Conservation (phyloP, 2,797 vertebrate species). For the Tenualosa thibaudeaui region DNA sequence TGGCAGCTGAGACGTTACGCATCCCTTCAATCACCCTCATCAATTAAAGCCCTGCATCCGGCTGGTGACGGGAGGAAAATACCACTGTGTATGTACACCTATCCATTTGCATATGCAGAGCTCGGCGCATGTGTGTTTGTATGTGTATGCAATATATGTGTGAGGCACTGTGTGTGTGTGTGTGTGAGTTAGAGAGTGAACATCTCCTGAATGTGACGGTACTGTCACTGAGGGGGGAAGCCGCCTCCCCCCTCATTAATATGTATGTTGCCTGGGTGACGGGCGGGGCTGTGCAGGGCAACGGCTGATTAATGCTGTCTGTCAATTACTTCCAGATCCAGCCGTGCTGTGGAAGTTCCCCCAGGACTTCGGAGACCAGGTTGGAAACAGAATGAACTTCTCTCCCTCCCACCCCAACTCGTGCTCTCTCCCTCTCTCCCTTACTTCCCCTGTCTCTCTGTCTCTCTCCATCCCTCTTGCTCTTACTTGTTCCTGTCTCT, state of each 20-base stretch:
- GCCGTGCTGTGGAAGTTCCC: slow-evolving; percentile 99
- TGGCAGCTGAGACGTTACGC: not conserved
- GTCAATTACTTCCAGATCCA: slow-evolving; percentile 99
- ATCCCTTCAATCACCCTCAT: slow-evolving; percentile 20
- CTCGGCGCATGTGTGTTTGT: not conserved
- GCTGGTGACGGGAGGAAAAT: not conserved
- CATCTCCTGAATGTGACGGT: slow-evolving; percentile 68
- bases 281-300: slow-evolving; percentile 83
- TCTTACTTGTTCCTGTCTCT: not conserved
- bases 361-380: slow-evolving; percentile 98
- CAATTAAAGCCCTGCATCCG: not conserved
- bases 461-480: not conserved
- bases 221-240: slow-evolving; percentile 61
- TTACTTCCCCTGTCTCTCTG: slow-evolving; percentile 30
- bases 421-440: slow-evolving; percentile 30
- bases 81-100: not conserved
- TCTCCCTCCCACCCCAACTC: slow-evolving; percentile 44
- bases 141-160: not conserved
- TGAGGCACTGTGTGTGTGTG: not conserved
- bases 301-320: slow-evolving; percentile 92
- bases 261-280: slow-evolving; percentile 82
- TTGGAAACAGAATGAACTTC: slow-evolving; percentile 85
- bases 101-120: not conserved
- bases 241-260: slow-evolving; percentile 87
- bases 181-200: slow-evolving; percentile 22